phyloP scores from a whole-genome alignment of 2,113 vertebrate genomes.

The Urocitellus parryii region DNA sequence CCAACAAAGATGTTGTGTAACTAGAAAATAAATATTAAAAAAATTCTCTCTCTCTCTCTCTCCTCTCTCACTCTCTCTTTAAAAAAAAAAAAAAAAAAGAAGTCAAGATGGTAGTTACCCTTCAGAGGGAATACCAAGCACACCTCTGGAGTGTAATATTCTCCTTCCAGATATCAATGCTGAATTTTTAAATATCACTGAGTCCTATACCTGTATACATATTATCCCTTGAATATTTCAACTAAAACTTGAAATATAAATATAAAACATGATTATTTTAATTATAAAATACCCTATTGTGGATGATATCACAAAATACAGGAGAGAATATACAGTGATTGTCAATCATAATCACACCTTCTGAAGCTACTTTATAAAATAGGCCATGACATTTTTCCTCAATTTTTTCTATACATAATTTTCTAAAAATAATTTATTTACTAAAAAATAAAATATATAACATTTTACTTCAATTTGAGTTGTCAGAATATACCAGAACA shows the following conservation, averaged over 20 bases:
- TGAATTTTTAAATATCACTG: not conserved
- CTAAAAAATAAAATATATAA: not conserved
- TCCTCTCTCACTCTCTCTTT: no score
- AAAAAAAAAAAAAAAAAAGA: not conserved
- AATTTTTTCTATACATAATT: not conserved
- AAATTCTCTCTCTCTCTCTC: no score
- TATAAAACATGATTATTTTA: not conserved
- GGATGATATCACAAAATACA: conserved; percentile 3
- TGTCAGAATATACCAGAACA: not conserved
- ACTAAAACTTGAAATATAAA: conserved; percentile 1
- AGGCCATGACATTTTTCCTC: not conserved
- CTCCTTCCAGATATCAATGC: not conserved
- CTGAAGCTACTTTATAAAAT: not conserved
- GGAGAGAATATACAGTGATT: not conserved
- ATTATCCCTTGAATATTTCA: not conserved
- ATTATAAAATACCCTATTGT: not conserved
- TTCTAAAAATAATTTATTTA: not conserved
- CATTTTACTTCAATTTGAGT: conserved; percentile 45
- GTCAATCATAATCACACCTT: conserved; percentile 3
- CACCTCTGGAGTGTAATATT: not conserved
- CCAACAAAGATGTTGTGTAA: no score
- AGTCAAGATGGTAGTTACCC: not conserved
- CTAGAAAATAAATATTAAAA: no score
- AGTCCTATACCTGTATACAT: not conserved
- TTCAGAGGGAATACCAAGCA: not conserved